phyloP scores from a whole-genome alignment of 1,140 invertebrate genomes.

The Gerris buenoi region DNA sequence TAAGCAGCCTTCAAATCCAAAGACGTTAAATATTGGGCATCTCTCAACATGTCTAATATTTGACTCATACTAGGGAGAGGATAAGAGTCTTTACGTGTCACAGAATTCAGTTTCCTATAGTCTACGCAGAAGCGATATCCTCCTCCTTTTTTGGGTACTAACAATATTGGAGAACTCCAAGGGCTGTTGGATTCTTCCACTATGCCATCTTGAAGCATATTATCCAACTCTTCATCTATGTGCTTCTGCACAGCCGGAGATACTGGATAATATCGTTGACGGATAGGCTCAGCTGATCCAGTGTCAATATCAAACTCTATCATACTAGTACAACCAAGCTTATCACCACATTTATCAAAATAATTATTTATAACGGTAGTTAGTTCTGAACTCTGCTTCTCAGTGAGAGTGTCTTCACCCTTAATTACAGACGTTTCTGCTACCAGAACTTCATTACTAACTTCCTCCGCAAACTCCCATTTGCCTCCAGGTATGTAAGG shows the following conservation, averaged over 20 bases:
- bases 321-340: background rate
- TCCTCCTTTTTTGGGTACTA: conserved; percentile 36
- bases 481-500: background rate
- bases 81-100: too few relatives aligned
- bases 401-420: background rate
- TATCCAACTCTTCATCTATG: conserved; percentile 17
- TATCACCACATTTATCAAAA: background rate
- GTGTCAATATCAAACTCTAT: background rate
- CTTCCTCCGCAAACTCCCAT: background rate
- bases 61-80: too few relatives aligned
- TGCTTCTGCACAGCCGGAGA: conserved; percentile 7
- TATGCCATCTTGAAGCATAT: conserved; percentile 26
- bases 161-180: conserved; percentile 33
- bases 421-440: background rate
- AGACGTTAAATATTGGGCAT: too few relatives aligned
- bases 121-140: conserved; percentile 31
- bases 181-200: conserved; percentile 30
- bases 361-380: background rate
- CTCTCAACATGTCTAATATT: too few relatives aligned
- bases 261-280: conserved; percentile 15
- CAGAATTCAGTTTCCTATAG: conserved; percentile 19
- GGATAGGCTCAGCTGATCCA: conserved; percentile 1
- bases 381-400: background rate
- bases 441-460: too few relatives aligned
- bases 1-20: too few relatives aligned